Conservation (phyloP, 2,113 vertebrate species). For the Pachypanchax playfairii region DNA sequence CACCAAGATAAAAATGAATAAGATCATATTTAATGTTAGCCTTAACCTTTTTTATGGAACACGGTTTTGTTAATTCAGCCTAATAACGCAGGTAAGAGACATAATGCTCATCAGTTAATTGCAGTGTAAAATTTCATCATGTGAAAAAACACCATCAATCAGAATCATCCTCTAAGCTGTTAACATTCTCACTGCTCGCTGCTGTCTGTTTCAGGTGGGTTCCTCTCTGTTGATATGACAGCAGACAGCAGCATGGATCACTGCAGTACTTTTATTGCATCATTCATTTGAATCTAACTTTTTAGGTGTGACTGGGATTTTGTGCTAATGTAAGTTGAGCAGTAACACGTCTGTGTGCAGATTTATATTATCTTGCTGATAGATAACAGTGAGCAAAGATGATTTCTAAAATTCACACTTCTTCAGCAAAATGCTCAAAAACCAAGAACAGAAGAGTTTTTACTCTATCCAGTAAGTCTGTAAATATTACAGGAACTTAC, state of each 20-base stretch:
- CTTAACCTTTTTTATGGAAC: not conserved
- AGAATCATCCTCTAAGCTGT: too few relatives aligned
- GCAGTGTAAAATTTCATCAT: not conserved
- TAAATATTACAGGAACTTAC: slow-evolving; percentile 17
- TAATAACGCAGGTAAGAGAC: slow-evolving; percentile 2
- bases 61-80: slow-evolving; percentile 1
- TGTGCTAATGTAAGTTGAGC: slow-evolving; percentile 19
- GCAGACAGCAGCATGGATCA: slow-evolving; percentile 13
- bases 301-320: slow-evolving; percentile 37
- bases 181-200: too few relatives aligned
- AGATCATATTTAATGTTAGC: slow-evolving; percentile 3
- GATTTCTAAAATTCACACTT: slow-evolving; percentile 29
- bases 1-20: not conserved
- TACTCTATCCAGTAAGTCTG: slow-evolving; percentile 20
- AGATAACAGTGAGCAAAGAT: slow-evolving; percentile 34
- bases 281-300: slow-evolving; percentile 11
- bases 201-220: slow-evolving; percentile 16
- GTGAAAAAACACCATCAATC: slow-evolving; percentile 10
- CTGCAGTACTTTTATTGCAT: slow-evolving; percentile 29
- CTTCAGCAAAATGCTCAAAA: not conserved
- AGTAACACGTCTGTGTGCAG: slow-evolving; percentile 25
- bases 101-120: slow-evolving; percentile 10
- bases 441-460: slow-evolving; percentile 9
- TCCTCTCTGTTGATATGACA: not conserved
- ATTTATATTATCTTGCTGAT: slow-evolving; percentile 27